phyloP scores from a whole-genome alignment of 1,140 invertebrate genomes.

The Bombus picipes region DNA sequence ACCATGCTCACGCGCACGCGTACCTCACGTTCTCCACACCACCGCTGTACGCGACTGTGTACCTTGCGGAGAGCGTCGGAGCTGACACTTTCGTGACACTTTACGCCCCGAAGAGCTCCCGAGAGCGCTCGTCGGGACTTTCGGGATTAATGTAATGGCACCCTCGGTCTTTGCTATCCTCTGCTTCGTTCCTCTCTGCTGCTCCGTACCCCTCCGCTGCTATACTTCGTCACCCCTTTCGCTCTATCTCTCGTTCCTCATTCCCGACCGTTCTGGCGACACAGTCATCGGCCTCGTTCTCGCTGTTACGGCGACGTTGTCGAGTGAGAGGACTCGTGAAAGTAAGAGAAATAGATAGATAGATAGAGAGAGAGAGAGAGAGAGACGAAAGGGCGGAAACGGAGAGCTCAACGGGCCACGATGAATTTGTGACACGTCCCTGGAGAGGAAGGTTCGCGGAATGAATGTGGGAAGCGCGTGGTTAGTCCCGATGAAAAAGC shows the following conservation, averaged over 20 bases:
- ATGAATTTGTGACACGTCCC: constrained; percentile 47
- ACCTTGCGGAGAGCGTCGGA: constrained; percentile 71
- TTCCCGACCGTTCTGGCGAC: not conserved
- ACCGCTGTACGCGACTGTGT: constrained; percentile 53
- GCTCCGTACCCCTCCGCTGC: not conserved
- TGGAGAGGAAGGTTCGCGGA: constrained; percentile 5
- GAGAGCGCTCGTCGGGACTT: constrained; percentile 57
- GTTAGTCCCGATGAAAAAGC: constrained; percentile 5
- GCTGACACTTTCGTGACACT: constrained; percentile 74
- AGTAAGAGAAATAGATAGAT: not conserved
- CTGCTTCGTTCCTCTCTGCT: not conserved
- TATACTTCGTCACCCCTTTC: not conserved
- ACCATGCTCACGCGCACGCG: not conserved
- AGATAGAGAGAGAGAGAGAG: no score
- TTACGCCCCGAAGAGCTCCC: constrained; percentile 65
- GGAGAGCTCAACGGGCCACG: not conserved
- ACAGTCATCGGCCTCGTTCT: constrained; percentile 47
- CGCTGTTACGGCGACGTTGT: constrained; percentile 29
- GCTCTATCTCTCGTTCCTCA: not conserved
- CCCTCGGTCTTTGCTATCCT: constrained; percentile 23
- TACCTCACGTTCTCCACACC: not conserved
- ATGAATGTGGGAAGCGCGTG: not conserved
- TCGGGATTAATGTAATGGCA: constrained; percentile 60
- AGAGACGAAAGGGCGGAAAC: not conserved
- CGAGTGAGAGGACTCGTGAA: constrained; percentile 16